Conservation (phyloP, 2,797 vertebrate genomes). For the Onychomys arenicola region DNA sequence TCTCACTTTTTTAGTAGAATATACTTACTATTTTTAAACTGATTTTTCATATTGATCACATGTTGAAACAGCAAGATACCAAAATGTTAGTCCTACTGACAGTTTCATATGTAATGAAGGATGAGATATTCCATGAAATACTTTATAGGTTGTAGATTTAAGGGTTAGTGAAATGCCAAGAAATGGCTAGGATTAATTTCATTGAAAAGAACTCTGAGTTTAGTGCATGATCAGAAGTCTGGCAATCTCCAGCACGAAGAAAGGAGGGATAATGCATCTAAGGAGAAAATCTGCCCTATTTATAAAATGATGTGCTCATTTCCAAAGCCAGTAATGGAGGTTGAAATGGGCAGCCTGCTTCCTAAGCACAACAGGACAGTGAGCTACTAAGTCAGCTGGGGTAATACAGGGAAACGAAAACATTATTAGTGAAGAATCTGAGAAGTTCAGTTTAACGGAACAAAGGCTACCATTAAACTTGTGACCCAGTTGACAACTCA, state of each 20-base stretch:
- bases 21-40: background rate
- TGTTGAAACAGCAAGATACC: background rate
- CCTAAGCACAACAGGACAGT: background rate
- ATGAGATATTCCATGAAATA: background rate
- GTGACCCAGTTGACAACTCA: background rate
- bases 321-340: conserved; percentile 17
- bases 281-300: background rate
- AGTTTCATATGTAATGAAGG: background rate
- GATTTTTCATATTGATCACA: background rate
- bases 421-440: conserved; percentile 2
- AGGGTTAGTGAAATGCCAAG: background rate
- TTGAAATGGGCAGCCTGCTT: background rate
- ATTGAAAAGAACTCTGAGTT: background rate
- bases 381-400: background rate
- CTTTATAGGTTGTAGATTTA: background rate
- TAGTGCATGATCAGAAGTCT: background rate
- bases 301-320: conserved; percentile 20
- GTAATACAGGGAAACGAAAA: background rate
- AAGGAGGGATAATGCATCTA: background rate
- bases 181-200: background rate
- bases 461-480: background rate
- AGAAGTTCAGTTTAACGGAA: background rate
- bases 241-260: background rate
- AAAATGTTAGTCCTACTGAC: no score
- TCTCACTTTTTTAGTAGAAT: background rate